Evolutionary conservation across 2,888 invertebrate species (phyloP).

Genomic region (Phaonia tiefii): DNA sequence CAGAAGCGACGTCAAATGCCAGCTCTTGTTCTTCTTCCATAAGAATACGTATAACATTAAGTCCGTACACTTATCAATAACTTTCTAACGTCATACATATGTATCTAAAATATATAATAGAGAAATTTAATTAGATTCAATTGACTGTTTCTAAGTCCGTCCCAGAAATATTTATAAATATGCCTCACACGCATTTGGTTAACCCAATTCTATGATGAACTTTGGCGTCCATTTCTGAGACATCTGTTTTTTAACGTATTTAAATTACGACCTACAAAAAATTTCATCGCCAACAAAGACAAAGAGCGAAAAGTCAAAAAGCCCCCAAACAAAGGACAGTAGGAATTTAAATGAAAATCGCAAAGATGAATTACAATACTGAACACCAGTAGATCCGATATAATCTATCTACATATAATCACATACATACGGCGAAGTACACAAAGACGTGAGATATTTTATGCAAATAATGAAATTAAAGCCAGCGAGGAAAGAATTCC

Average conservation of each 20-base stretch:
- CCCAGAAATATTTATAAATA: too few species aligned
- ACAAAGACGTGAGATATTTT: constrained; percentile 64
- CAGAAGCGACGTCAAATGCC: too few species aligned
- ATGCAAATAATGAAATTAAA: constrained; percentile 67
- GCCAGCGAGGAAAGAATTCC: constrained; percentile 50
- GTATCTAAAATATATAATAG: too few species aligned
- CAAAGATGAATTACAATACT: constrained; percentile 55
- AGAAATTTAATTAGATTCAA: too few species aligned
- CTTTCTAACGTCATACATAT: too few species aligned
- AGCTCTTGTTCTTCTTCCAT: too few species aligned
- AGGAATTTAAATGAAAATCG: constrained; percentile 60
- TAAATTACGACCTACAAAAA: constrained; percentile 12
- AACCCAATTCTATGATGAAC: constrained; percentile 20
- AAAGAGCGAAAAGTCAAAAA: not conserved
- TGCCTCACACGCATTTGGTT: too few species aligned
- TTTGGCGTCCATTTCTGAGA: too few species aligned
- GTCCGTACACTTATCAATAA: too few species aligned
- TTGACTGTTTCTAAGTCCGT: too few species aligned
- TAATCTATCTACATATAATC: constrained; percentile 14
- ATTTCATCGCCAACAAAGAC: not conserved
- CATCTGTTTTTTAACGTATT: not conserved
- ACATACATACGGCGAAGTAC: constrained; percentile 10
- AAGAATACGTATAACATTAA: too few species aligned
- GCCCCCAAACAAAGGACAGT: constrained; percentile 41
- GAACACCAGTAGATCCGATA: not conserved